Conservation (phyloP, 2,888 invertebrate genomes). For the Epinotia ramella region DNA sequence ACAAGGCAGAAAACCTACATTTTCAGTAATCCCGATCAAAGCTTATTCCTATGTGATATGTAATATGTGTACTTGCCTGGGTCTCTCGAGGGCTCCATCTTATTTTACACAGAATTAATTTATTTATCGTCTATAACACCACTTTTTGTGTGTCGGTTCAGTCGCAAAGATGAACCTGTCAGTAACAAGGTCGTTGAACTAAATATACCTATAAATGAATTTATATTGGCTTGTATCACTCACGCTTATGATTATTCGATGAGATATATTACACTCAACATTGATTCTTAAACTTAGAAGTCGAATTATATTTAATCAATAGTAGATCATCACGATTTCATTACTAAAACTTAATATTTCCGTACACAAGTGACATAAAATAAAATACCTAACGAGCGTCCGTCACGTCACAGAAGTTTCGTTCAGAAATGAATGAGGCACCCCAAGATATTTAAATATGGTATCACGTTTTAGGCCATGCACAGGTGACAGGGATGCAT, state of each 20-base stretch:
- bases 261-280: constrained; percentile 54
- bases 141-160: constrained; percentile 81
- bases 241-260: constrained; percentile 56
- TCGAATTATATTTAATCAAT: constrained; percentile 11
- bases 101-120: constrained; percentile 58
- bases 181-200: constrained; percentile 86
- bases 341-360: constrained; percentile 56
- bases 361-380: constrained; percentile 66
- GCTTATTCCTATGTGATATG: constrained; percentile 9
- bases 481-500: no score
- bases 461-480: constrained; percentile 13
- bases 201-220: constrained; percentile 81
- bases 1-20: constrained; percentile 23
- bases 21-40: background rate
- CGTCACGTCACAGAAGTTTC: constrained; percentile 52
- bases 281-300: constrained; percentile 28
- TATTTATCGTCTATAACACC: constrained; percentile 69
- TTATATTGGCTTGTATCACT: constrained; percentile 63
- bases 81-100: constrained; percentile 83
- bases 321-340: constrained; percentile 53
- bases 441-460: constrained; percentile 14
- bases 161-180: constrained; percentile 84
- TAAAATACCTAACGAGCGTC: constrained; percentile 65
- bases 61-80: constrained; percentile 67
- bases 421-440: constrained; percentile 52